Base-by-base conservation (phyloP, 2,797 vertebrate genomes). In the Coccyzus lansbergi region DNA sequence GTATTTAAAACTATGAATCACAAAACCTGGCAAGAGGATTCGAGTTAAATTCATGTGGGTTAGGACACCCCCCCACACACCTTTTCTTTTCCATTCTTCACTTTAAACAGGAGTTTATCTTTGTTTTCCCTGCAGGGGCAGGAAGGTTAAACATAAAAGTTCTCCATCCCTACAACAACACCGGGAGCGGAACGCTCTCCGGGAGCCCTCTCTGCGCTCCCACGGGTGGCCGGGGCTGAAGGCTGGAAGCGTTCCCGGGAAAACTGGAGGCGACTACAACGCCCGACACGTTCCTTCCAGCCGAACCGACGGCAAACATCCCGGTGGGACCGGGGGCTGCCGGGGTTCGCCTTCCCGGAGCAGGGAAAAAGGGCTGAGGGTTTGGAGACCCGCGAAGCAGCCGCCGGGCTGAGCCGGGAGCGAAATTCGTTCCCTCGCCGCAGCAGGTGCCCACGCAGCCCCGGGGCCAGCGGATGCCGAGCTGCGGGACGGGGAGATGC, bases 1-100 rank as follows among this genome's bases (percentile, higher is more conserved):
- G 94, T 59, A 42, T 48, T 65, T 16, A 48, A 76, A 85, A 69
- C 60, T 34, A 60, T 76, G 92, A 91, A 94, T 65, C 93, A 85
- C 64, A 83, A 69, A 87, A 29, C 42, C 78, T 51, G 91, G 82
- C 84, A 83, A 68, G 8, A 65, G 38, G 46, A 75, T 86, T 88
- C 2, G 5, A 49, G 62, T 51, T 60, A 68, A 42, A 71, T 42
- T 68, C 69, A 63, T 14, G 17, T 7, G 5, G 22, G 2, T 2
- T 6, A 14, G 25, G 7, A 7, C 6, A 25, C 5, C 42, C 42
- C 17, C 17, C n/a, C 17, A 13, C 13, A 42, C 12, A n/a, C n/a
- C n/a, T n/a, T n/a, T n/a, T n/a, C n/a, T n/a, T n/a, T 13, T 42
- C 42, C 17, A 14, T 42, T 12, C 15, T 51, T 15, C 12, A 12